Conservation (phyloP, 2,797 vertebrate species). For the Eulemur albifrons region DNA sequence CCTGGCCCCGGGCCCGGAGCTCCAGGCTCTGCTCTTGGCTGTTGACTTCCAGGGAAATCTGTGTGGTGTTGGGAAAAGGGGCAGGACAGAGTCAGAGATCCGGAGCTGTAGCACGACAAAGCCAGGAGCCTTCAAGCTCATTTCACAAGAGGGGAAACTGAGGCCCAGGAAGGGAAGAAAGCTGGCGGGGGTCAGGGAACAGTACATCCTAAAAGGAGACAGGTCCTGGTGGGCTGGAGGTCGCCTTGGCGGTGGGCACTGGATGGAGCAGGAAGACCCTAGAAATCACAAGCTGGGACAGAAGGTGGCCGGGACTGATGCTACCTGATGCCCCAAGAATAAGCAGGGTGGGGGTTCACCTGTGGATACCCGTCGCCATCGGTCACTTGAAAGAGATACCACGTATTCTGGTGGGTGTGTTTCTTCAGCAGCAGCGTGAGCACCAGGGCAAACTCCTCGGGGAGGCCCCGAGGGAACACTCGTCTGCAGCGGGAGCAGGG, state of each 20-base stretch:
- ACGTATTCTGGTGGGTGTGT: slow-evolving; percentile 88
- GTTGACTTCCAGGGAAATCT: slow-evolving; percentile 93
- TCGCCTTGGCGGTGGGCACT: neutral
- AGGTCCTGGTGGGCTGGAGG: neutral
- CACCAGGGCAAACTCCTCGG: slow-evolving; percentile 92
- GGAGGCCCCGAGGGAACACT: slow-evolving; percentile 93
- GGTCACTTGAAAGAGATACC: slow-evolving; percentile 95
- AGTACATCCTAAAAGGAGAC: neutral
- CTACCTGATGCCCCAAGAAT: accelerated
- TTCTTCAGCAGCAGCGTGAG: slow-evolving; percentile 95
- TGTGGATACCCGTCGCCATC: slow-evolving; percentile 94
- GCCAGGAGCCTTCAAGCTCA: neutral
- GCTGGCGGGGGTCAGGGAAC: neutral
- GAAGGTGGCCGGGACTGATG: neutral
- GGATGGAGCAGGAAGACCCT: neutral
- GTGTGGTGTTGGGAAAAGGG: neutral
- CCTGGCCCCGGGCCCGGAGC: slow-evolving; percentile 84
- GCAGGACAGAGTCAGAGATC: neutral
- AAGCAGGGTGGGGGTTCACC: slow-evolving; percentile 81
- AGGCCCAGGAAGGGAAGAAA: neutral
- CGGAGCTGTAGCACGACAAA: neutral
- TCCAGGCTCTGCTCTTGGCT: slow-evolving; percentile 90
- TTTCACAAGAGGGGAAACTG: neutral
- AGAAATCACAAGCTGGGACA: neutral
- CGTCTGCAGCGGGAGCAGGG: slow-evolving; percentile 83